Evolutionary conservation across 2,888 invertebrate genomes (phyloP), one percentile per base, ranked within the genome.

Genomic region (Chrysolina haemoptera): DNA sequence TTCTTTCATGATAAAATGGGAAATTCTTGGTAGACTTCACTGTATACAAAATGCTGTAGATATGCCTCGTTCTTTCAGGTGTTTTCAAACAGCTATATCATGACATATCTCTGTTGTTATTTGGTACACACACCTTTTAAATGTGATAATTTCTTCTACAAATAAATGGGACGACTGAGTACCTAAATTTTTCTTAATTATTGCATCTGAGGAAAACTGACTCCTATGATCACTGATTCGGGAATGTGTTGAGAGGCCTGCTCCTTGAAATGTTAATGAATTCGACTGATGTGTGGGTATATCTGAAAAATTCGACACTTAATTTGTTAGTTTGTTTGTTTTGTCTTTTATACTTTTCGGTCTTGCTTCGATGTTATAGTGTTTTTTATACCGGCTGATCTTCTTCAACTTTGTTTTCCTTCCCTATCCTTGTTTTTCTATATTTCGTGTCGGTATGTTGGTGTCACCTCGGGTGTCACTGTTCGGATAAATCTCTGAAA

Each of bases 71-170:
- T 59, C 59, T n/a, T 35, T 35, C 22, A 35, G 22, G 35, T 59
- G 59, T 59, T 35, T 59, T 59, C 59, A 35, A 59, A 59, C 59
- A 59, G 59, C 59, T 59, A 59, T 59, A 59, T 59, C 59, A 27
- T 27, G 59, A n/a, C 59, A 59, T 59, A 59, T 73, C 73, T 73
- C 50, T 76, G 73, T 77, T 76, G 74, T 72, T 74, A 65, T 68
- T 77, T 66, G 66, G 74, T 71, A 75, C 75, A 73, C 72, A 74
- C 53, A 62, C 75, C 75, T 74, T 74, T 77, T 74, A 76, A 74
- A 76, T 50, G 75, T 77, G 77, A 70, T 75, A 77, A 77, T 76
- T 77, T 70, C 62, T 72, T 66, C 62, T 63, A 48, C 64, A 77
- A 77, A 77, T 72, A 74, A 50, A 48, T 53, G 65, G 70, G 72